Base-by-base conservation (phyloP, 2,797 vertebrate genomes). In the Phoxinus dragarum region DNA sequence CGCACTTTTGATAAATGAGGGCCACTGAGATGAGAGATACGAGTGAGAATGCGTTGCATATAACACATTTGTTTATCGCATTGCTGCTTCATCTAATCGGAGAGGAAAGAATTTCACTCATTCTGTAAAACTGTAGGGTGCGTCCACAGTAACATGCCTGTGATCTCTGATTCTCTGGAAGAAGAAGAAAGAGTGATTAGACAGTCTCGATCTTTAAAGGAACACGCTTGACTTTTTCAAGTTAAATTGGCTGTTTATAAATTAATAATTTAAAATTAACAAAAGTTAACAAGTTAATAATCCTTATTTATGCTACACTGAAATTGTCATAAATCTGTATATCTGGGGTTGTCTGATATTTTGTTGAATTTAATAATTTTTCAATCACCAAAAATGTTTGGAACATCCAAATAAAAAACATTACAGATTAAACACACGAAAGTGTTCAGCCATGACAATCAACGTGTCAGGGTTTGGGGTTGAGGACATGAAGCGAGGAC, bases 31-130 rank as follows among this genome's bases (percentile, higher is more conserved):
- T 23, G 49, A 81, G 23, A 47, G 82, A 59, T 82, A 88, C 52
- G 42, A 87, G 52, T 27, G 64, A 85, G 88, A 78, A 86, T 42
- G 80, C 77, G 68, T 86, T 86, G 88, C 90, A 91, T 89, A 92
- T 91, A 74, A 91, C 82, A 81, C 56, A 88, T 34, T 49, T 73
- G 23, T 74, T 19, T 64, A 78, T 79, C 8, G 5, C 17, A 81
- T 90, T 87, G 84, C 72, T 6, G 81, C 12, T 5, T 84, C 2
- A 2, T 47, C 40, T 61, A 64, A 80, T 64, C 78, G 14, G 61
- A 84, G 77, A 80, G 86, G 84, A 87, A 88, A 84, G 84, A 88
- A 90, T 88, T 80, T 66, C 52, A 82, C 84, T 87, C 42, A 84
- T 87, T 84, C 42, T 27, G 69, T 27, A 47, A 59, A 68, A 54